Percentiles rank a stretch among this genome's conserved stretches.
phyloP scores from a whole-genome alignment of 2,113 vertebrate genomes.

The Bucco capensis region DNA sequence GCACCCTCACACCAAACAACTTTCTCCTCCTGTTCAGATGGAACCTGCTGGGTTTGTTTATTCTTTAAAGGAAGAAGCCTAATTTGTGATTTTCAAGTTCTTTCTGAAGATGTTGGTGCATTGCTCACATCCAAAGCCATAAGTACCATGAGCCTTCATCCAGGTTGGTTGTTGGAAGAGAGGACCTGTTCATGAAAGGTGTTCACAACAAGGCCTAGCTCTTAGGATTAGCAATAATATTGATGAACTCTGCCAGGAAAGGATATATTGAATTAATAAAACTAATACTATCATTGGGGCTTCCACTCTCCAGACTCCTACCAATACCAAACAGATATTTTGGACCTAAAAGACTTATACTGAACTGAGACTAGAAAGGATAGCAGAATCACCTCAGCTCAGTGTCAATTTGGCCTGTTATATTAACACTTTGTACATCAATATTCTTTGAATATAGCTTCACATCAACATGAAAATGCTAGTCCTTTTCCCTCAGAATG shows the following conservation, averaged over 20 bases:
- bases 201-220: not conserved
- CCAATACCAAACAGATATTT: not conserved
- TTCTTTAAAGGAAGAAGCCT: no score
- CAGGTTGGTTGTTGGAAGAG: not conserved
- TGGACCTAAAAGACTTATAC: not conserved
- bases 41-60: no score
- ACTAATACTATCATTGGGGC: not conserved
- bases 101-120: not conserved
- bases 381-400: not conserved
- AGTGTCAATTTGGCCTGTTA: not conserved
- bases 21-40: no score
- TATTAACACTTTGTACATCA: not conserved
- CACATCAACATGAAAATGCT: not conserved
- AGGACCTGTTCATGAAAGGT: not conserved
- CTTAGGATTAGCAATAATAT: not conserved
- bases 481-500: not conserved
- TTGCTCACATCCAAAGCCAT: not conserved
- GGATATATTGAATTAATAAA: not conserved
- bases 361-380: not conserved
- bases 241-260: not conserved
- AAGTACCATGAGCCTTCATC: not conserved
- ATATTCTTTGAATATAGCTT: not conserved
- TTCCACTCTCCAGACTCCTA: not conserved
- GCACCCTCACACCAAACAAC: no score
- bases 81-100: not conserved